Evolutionary conservation across 2,113 vertebrate species (phyloP), one percentile per base, ranked within the genome.

Genomic region (Ptilonorhynchus violaceus): DNA sequence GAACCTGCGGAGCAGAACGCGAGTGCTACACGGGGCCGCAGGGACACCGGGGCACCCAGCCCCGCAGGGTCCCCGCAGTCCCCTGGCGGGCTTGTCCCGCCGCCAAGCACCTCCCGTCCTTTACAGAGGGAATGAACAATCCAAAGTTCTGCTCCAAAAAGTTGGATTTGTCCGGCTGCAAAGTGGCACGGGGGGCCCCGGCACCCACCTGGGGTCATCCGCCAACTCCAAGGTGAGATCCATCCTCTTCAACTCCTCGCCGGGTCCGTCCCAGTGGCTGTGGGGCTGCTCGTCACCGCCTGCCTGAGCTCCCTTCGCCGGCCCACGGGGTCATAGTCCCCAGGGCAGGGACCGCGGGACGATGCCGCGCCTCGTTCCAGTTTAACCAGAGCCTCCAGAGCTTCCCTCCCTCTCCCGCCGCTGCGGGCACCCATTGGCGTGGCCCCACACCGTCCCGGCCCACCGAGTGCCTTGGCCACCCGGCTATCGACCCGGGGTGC

Each of bases 241-340:
- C 96, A 96, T 97, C 31, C 42, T 19, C 67, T n/a, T 64, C 41
- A 10, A 56, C 80, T 73, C 22, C 88, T 77, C 28, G 21, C 11
- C 6, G 0, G 17, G n/a, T 83, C 58, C 0, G 47, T 87, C 60
- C 35, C 53, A 2, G 56, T 2, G 5, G 15, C 47, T 13, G 33
- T 4, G 2, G 31, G 15, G 39, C 64, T 53, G 60, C 50, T 81
- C 7, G 1, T 52, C 77, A 2, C 83, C 1, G 44, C 41, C 42
- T 47, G 85, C 70, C 49, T 87, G 4, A 0, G 80, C 56, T 88
- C 35, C 62, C 15, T 22, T 74, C 2, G 31, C 67, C 15, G 4
- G 56, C 69, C 80, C 35, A 0, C 13, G 4, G 89, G 97, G 94
- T 96, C 97, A 97, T 97, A 97, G 97, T 97, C 96, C 95, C 66